phyloP scores from a whole-genome alignment of 2,113 vertebrate species.

The Microtus montanus region DNA sequence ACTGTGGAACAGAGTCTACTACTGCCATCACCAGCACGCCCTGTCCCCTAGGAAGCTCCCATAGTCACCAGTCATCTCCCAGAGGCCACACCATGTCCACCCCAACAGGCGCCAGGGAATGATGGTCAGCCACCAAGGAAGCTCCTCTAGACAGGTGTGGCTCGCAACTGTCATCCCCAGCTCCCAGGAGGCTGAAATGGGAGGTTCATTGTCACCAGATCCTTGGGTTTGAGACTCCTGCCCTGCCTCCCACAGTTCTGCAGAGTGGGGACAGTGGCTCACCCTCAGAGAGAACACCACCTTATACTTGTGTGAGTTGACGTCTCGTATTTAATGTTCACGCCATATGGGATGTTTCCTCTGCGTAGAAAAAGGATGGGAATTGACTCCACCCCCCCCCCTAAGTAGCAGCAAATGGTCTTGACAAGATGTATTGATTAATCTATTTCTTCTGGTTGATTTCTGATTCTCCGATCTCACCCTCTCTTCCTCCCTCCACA shows the following conservation, averaged over 20 bases:
- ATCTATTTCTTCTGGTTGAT: neutral
- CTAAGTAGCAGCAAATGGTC: neutral
- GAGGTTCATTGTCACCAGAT: neutral
- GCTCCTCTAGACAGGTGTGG: too few relatives aligned
- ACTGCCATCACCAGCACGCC: neutral
- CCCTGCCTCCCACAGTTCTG: neutral
- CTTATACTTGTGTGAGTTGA: accelerated
- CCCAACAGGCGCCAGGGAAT: accelerated
- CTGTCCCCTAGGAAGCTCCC: neutral
- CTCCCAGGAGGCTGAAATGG: neutral
- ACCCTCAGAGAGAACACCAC: accelerated
- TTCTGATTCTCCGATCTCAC: neutral
- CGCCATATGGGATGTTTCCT: too few relatives aligned
- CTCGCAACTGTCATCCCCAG: neutral
- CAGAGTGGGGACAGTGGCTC: accelerated
- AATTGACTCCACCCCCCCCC: neutral
- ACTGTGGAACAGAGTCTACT: too few relatives aligned
- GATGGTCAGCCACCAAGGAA: accelerated
- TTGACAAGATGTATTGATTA: neutral
- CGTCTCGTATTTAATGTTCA: too few relatives aligned
- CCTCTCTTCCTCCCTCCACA: neutral
- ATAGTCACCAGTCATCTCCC: neutral
- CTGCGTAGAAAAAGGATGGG: neutral
- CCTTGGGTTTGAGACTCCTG: neutral
- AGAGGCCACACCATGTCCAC: neutral